These are phyloP conservation scores for Clarias platycephalus DNA, from an alignment of 2,797 vertebrate species.

Conservation along the genomic window DNA sequence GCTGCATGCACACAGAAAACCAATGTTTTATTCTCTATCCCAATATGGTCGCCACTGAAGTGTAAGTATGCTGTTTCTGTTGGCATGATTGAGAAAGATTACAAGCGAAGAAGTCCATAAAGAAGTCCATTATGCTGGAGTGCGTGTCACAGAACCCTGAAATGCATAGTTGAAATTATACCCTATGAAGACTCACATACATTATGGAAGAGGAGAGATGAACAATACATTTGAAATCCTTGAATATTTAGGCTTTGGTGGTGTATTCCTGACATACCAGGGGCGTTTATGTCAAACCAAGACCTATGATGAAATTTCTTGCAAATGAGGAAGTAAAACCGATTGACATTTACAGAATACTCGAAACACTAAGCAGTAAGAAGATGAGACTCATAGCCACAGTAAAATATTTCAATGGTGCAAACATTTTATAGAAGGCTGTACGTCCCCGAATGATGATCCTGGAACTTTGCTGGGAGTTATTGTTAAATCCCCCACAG, in stretches of 20 bases:
- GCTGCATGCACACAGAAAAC: constrained; percentile 39
- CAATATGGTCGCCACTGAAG: constrained; percentile 22
- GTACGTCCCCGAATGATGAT: too few species aligned
- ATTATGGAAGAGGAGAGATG: constrained; percentile 10
- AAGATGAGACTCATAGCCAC: too few species aligned
- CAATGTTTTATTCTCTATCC: constrained; percentile 41
- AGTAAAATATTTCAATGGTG: too few species aligned
- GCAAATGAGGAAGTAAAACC: too few species aligned
- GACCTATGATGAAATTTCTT: too few species aligned
- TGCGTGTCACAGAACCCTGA: constrained; percentile 8
- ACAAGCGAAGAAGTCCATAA: constrained; percentile 23
- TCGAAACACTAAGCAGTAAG: too few species aligned
- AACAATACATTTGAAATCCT: background rate
- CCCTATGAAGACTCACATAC: constrained; percentile 3
- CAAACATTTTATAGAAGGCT: too few species aligned
- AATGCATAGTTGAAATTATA: constrained; percentile 4
- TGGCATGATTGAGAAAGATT: constrained; percentile 32
- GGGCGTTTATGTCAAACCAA: too few species aligned
- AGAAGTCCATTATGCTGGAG: constrained; percentile 33
- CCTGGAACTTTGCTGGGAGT: too few species aligned
- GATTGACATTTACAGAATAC: too few species aligned
- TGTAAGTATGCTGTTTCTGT: constrained; percentile 32
- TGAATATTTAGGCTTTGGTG: background rate
- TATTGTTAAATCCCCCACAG: too few species aligned
- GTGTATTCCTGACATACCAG: background rate